Conservation (phyloP, 1,140 invertebrate species). For the Zaprionus vittiger region DNA sequence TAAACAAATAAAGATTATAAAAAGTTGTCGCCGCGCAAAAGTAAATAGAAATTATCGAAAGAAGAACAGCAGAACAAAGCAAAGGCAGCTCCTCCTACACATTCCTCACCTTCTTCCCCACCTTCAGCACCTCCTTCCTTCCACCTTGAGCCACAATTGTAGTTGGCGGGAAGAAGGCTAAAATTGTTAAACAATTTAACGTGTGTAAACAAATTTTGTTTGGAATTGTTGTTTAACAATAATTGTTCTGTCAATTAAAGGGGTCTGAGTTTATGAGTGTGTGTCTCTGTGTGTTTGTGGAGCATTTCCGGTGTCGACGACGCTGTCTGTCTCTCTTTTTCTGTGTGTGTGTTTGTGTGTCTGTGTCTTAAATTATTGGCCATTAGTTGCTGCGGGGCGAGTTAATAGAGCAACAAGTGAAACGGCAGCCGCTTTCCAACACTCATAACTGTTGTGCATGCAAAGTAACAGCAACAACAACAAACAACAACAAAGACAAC, state of each 20-base stretch:
- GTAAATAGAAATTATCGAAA: constrained; percentile 6
- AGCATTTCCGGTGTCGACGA: constrained; percentile 35
- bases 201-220: constrained; percentile 34
- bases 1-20: constrained; percentile 17
- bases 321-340: neutral
- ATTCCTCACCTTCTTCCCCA: neutral
- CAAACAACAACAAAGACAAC: constrained; percentile 15
- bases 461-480: constrained; percentile 58
- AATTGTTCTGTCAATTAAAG: constrained; percentile 23
- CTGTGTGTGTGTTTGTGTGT: constrained; percentile 27
- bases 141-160: no score
- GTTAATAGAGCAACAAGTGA: constrained; percentile 75
- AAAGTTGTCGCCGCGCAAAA: constrained; percentile 15
- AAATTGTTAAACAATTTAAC: constrained; percentile 33
- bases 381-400: constrained; percentile 48
- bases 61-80: neutral
- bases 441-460: constrained; percentile 70
- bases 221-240: constrained; percentile 31
- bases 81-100: neutral
- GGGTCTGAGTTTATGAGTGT: no score
- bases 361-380: constrained; percentile 54
- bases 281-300: constrained; percentile 7
- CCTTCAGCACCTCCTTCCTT: neutral
- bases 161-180: neutral
- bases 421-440: constrained; percentile 32